A percentile compares a stretch with the other conserved stretches of the same genome.
Evolutionary conservation across 2,113 vertebrate species (phyloP).

Genomic region (Oreotrochilus melanogaster): DNA sequence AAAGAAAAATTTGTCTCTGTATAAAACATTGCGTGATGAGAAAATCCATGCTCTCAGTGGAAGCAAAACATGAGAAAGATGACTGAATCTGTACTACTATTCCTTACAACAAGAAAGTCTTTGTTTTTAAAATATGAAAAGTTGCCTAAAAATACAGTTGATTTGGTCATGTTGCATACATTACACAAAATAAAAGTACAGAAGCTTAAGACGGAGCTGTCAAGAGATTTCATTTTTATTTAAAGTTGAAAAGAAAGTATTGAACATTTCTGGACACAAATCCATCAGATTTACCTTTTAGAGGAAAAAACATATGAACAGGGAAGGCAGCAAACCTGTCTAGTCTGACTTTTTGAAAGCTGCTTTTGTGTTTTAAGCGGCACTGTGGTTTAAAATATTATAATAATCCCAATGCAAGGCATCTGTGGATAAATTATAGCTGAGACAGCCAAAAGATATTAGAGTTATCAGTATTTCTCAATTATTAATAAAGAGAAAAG

Average conservation of each 20-base stretch:
- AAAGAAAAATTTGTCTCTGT: neutral
- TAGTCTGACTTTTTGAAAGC: neutral
- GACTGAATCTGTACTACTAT: neutral
- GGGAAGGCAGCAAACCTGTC: neutral
- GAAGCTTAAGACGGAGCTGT: neutral
- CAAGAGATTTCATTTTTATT: neutral
- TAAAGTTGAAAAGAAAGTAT: neutral
- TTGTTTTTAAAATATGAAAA: neutral
- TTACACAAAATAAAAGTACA: neutral
- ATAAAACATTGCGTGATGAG: neutral
- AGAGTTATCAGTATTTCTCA: slow-evolving; percentile 7
- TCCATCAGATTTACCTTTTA: neutral
- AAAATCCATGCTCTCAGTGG: fast-evolving
- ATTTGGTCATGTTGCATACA: fast-evolving
- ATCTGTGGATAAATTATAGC: neutral
- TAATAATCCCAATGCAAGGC: neutral
- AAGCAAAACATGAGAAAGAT: neutral
- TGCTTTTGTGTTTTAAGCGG: neutral
- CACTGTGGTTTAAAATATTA: neutral
- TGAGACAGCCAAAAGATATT: neutral
- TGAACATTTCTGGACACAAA: neutral
- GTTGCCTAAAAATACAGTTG: neutral
- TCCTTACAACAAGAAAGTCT: neutral
- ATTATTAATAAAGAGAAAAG: slow-evolving; percentile 12
- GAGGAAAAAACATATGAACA: neutral